Evolutionary conservation across 2,797 vertebrate species (phyloP).

Genomic region (Myripristis jacobus): DNA sequence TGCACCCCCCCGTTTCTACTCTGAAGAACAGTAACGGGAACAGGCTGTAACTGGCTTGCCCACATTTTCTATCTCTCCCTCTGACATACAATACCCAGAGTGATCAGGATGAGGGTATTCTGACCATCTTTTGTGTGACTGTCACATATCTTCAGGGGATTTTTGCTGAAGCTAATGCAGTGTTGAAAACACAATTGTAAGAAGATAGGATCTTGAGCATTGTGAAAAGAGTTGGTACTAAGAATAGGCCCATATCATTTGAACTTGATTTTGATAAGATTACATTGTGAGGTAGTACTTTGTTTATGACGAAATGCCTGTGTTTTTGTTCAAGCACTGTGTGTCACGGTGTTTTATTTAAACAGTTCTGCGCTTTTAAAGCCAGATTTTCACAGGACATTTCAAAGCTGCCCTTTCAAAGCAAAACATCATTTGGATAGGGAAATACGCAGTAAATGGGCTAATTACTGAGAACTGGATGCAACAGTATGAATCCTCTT

Average conservation of each 20-base stretch:
- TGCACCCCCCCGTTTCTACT: conserved; percentile 33
- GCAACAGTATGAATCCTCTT: conserved; percentile 28
- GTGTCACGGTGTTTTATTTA: conserved; percentile 20
- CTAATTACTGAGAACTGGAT: not conserved
- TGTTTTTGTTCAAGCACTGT: conserved; percentile 20
- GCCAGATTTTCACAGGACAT: not conserved
- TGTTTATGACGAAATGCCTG: conserved; percentile 31
- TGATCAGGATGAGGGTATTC: conserved; percentile 46
- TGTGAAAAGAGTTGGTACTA: conserved; percentile 35
- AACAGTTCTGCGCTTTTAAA: not conserved
- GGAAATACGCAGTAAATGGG: not conserved
- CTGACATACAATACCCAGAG: conserved; percentile 45
- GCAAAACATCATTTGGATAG: not conserved
- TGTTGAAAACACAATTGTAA: conserved; percentile 48
- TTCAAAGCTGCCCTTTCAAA: not conserved
- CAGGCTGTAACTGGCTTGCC: conserved; percentile 53
- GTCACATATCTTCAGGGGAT: conserved; percentile 52
- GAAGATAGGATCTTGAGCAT: conserved; percentile 53
- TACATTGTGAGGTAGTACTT: conserved; percentile 14
- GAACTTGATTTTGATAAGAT: conserved; percentile 34
- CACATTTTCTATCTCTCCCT: conserved; percentile 50
- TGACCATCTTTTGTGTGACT: conserved; percentile 56
- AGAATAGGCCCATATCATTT: conserved; percentile 43
- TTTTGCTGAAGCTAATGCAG: conserved; percentile 36
- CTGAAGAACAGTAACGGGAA: conserved; percentile 48